Conservation (phyloP, 2,888 invertebrate genomes). For the Branchipolynoe longqiensis region DNA sequence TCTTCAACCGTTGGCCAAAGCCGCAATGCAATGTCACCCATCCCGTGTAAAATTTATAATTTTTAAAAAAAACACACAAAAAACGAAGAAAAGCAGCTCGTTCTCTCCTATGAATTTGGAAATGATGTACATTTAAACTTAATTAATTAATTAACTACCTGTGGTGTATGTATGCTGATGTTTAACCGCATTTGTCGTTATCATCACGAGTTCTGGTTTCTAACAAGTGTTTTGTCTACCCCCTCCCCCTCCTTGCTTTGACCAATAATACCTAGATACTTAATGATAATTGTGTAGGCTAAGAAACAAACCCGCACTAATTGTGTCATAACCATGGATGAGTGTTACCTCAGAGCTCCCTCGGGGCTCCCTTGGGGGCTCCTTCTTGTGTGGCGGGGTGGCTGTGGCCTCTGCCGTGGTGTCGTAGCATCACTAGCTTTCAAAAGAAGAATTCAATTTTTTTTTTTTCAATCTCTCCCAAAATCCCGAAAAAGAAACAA, state of each 20-base stretch:
- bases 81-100: no score
- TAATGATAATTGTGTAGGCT: neutral
- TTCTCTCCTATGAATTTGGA: no score
- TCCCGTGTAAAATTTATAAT: no score
- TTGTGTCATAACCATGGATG: no score
- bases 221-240: constrained; percentile 23
- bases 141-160: no score
- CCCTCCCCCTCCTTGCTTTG: constrained; percentile 40
- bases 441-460: no score
- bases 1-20: constrained; percentile 17
- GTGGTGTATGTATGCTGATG: constrained; percentile 31
- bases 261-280: constrained; percentile 11
- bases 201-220: constrained; percentile 11
- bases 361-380: no score
- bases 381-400: no score
- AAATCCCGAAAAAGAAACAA: neutral
- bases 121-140: no score
- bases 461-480: no score
- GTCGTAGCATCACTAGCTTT: neutral
- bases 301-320: constrained; percentile 15
- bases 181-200: constrained; percentile 15
- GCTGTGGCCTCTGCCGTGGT: constrained; percentile 22
- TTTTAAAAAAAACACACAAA: no score
- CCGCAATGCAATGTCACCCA: constrained; percentile 18
- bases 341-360: no score